A percentile compares a stretch with the other conserved stretches of the same genome.
phyloP scores from a whole-genome alignment of 2,888 invertebrate genomes.

The Linnaemya vulpina region DNA sequence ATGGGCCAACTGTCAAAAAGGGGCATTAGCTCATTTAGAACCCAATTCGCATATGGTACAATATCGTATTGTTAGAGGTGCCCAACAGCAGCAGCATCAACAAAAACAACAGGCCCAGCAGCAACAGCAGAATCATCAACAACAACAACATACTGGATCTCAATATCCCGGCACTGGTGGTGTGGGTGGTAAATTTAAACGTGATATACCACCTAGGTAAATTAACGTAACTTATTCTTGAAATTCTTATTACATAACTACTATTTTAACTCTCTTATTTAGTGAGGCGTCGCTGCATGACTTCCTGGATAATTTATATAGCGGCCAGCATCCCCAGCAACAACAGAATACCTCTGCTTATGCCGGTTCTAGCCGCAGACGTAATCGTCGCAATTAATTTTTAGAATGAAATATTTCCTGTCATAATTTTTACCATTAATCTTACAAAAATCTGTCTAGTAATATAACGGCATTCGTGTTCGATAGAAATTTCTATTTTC shows the following conservation, averaged over 20 bases:
- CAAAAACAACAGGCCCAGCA: slow-evolving; percentile 75
- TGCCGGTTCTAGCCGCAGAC: slow-evolving; percentile 79
- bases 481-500: neutral
- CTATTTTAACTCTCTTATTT: slow-evolving; percentile 26
- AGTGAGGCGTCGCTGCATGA: slow-evolving; percentile 82
- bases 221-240: neutral
- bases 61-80: slow-evolving; percentile 83
- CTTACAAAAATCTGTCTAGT: slow-evolving; percentile 67
- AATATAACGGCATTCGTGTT: neutral
- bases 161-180: slow-evolving; percentile 75
- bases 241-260: neutral
- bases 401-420: neutral
- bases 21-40: slow-evolving; percentile 88
- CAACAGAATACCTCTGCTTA: slow-evolving; percentile 77
- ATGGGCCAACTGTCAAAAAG: slow-evolving; percentile 95
- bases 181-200: slow-evolving; percentile 75
- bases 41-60: slow-evolving; percentile 96
- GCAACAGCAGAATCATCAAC: slow-evolving; percentile 76
- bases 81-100: slow-evolving; percentile 80
- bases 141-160: slow-evolving; percentile 75
- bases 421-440: slow-evolving; percentile 61
- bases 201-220: slow-evolving; percentile 73
- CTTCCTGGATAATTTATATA: slow-evolving; percentile 83
- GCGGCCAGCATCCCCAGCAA: slow-evolving; percentile 81
- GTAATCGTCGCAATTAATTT: slow-evolving; percentile 81